phyloP scores from a whole-genome alignment of 2,888 invertebrate genomes.

The Ariolimax columbianus region DNA sequence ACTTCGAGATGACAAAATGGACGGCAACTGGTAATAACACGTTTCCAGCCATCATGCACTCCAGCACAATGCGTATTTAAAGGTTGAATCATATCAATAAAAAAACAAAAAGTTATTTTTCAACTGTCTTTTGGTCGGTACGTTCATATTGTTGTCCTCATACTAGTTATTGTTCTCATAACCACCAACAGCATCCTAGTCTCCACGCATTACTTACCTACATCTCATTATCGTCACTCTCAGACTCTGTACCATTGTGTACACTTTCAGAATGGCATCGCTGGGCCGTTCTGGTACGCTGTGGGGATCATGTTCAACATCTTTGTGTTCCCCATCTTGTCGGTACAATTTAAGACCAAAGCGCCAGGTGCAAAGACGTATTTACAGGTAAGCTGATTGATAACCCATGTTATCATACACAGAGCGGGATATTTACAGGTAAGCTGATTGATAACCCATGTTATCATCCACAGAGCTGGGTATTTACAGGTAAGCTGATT shows the following conservation, averaged over 20 bases:
- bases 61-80: no score
- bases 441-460: no score
- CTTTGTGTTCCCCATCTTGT: constrained; percentile 74
- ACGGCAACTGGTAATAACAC: no score
- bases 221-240: not conserved
- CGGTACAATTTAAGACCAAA: constrained; percentile 74
- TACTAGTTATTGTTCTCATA: not conserved
- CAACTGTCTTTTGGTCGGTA: no score
- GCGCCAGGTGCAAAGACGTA: constrained; percentile 76
- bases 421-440: constrained; percentile 76
- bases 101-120: no score
- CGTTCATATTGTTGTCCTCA: not conserved
- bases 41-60: no score
- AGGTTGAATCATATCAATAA: no score
- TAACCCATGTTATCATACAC: no score
- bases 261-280: constrained; percentile 73
- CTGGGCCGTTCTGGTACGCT: constrained; percentile 76
- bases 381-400: constrained; percentile 70
- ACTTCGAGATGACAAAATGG: no score
- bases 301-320: constrained; percentile 75
- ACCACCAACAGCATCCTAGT: not conserved
- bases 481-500: constrained; percentile 72
- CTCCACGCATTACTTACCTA: no score
- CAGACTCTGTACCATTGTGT: not conserved
- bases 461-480: no score